Evolutionary conservation across 64 coral and sea anemone species (phyloP).

Genomic region (Dendronephthya gigantea): DNA sequence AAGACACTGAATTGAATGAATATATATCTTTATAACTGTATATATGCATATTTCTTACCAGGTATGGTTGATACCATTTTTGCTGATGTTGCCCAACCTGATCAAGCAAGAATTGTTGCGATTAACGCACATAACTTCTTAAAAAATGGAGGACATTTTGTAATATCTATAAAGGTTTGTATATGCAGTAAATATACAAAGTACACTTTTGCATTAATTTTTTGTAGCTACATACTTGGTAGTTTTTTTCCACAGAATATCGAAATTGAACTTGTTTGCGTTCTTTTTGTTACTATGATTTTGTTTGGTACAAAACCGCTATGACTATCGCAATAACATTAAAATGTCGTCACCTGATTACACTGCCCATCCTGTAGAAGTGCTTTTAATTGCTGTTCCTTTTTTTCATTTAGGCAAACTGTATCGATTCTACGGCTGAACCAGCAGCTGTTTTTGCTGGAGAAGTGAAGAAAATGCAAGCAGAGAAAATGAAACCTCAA

Average conservation of each 20-base stretch:
- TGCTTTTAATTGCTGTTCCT: neutral
- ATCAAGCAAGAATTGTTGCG: slow-evolving; percentile 94
- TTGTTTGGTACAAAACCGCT: no score
- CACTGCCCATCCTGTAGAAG: no score
- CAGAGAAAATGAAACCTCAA: slow-evolving; percentile 98
- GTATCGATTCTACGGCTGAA: slow-evolving; percentile 96
- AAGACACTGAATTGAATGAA: no score
- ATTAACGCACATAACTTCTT: slow-evolving; percentile 98
- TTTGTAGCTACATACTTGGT: no score
- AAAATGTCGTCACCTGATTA: no score
- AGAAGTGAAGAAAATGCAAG: slow-evolving; percentile 96
- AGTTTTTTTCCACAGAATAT: no score
- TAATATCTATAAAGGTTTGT: slow-evolving; percentile 93
- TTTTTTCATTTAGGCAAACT: slow-evolving; percentile 58
- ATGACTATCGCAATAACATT: no score
- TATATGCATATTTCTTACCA: neutral
- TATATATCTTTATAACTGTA: no score
- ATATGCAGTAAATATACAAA: no score
- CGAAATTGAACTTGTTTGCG: no score
- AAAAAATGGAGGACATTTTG: slow-evolving; percentile 97
- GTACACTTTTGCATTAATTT: no score
- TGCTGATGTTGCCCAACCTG: slow-evolving; percentile 97
- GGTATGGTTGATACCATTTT: slow-evolving; percentile 99
- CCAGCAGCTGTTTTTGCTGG: slow-evolving; percentile 94
- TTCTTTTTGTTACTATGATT: no score